phyloP scores from a whole-genome alignment of 1,140 invertebrate genomes.

The Drosophila novamexicana region DNA sequence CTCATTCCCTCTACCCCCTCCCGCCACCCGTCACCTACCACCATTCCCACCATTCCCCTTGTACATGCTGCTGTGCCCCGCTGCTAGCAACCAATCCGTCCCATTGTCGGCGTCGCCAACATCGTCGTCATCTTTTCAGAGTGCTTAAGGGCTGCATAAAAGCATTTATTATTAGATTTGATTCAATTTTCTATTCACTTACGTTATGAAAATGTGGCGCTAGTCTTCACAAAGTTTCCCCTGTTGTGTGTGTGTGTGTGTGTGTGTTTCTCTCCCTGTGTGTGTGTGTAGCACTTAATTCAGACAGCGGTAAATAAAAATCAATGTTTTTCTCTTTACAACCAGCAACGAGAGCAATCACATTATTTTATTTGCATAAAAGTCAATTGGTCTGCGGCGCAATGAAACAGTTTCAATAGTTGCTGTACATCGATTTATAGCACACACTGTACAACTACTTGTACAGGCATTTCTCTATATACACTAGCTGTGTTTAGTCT shows the following conservation, averaged over 20 bases:
- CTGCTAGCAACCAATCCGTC: slow-evolving; percentile 17
- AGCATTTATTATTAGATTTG: slow-evolving; percentile 83
- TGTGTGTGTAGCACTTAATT: slow-evolving; percentile 63
- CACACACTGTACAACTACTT: slow-evolving; percentile 11
- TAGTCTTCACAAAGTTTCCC: slow-evolving; percentile 41
- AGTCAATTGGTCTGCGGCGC: slow-evolving; percentile 74
- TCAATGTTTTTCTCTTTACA: slow-evolving; percentile 74
- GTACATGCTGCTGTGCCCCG: neutral
- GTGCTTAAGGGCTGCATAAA: slow-evolving; percentile 83
- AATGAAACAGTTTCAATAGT: slow-evolving; percentile 75
- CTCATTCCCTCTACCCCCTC: neutral
- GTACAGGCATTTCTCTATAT: neutral
- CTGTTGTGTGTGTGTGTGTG: neutral
- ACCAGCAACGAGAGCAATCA: slow-evolving; percentile 52
- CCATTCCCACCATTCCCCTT: neutral
- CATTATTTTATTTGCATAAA: slow-evolving; percentile 82
- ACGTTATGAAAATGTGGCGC: slow-evolving; percentile 82
- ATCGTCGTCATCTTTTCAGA: slow-evolving; percentile 79
- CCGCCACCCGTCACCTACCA: neutral
- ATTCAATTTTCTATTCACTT: slow-evolving; percentile 83
- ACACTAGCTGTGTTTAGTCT: slow-evolving; percentile 15
- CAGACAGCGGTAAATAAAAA: slow-evolving; percentile 75
- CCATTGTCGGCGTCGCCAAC: slow-evolving; percentile 29
- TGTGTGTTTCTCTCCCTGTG: neutral
- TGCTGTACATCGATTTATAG: slow-evolving; percentile 53